These are phyloP conservation scores for Trachythela sp. DNA, from an alignment of 64 coral and sea anemone species.

Conservation along the genomic window DNA sequence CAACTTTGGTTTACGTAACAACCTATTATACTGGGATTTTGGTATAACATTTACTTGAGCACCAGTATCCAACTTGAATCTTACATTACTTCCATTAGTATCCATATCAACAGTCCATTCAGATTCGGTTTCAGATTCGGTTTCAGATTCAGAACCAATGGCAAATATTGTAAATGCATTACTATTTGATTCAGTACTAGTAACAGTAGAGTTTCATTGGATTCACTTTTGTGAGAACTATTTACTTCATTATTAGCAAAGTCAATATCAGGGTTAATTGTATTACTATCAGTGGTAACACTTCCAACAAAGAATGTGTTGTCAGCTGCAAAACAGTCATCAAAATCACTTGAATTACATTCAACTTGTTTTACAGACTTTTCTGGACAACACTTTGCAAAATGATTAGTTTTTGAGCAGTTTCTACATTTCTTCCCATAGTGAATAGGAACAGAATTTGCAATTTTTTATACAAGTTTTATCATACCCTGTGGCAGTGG, in stretches of 20 bases:
- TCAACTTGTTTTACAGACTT: background rate
- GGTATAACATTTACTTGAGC: background rate
- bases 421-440: background rate
- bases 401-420: background rate
- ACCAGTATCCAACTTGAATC: background rate
- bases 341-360: too few relatives aligned
- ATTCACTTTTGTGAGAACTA: too few relatives aligned
- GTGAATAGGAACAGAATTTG: background rate
- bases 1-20: background rate
- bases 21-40: background rate
- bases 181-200: too few relatives aligned
- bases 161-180: too few relatives aligned
- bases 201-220: too few relatives aligned
- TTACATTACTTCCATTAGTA: constrained; percentile 16
- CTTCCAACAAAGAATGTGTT: too few relatives aligned
- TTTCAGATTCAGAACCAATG: too few relatives aligned
- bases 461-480: background rate
- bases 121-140: too few relatives aligned
- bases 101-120: background rate
- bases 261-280: too few relatives aligned
- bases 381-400: background rate
- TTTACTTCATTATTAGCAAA: too few relatives aligned
- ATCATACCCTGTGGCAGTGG: background rate
- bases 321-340: too few relatives aligned
- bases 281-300: too few relatives aligned